Base-by-base conservation (phyloP, 2,888 invertebrate species). In the Leptopilina myrica region DNA sequence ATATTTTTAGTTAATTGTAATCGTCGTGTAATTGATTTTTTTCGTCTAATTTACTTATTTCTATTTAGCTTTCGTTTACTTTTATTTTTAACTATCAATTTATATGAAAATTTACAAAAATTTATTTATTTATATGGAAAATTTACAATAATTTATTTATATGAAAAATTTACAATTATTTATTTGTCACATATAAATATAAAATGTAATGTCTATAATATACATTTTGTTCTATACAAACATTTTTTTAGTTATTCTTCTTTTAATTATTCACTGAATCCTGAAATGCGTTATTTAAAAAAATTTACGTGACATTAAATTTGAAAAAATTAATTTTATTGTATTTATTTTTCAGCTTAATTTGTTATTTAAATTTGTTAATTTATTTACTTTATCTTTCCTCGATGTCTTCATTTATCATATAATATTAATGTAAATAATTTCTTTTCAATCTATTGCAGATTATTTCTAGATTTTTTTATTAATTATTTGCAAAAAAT, bases 191-290 rank as follows among this genome's bases (percentile, higher is more conserved):
- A 43, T 43, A 43, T 8, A 43, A 20, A 9, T 62, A 20, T 62
- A 49, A 49, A 62, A 62, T 62, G 15, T 62, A 62, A 20, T 62
- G 62, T 20, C 20, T 62, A 20, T 62, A 62, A 62, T 62, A 62
- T 62, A 62, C 20, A 62, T 62, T 62, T 62, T 62, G 15, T 15
- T 62, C 15, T 15, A 4, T 15, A 59, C 2, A 59, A 59, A 20
- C 62, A 62, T 20, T 20, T 20, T 20, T 20, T 20, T 20, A 62
- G 20, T 20, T 62, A 15, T 62, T 62, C n/a, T 9, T 59, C n/a
- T 62, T 62, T 15, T 62, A 20, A 20, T 62, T 62, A 62, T 15
- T 62, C 20, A 20, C 15, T 15, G 59, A 59, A 15, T 62, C 15
- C 62, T 62, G 9, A 15, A 15, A 62, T 8, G 20, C 62, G 9